These are phyloP conservation scores for Oxyura jamaicensis DNA, from an alignment of 2,113 vertebrate genomes.

Conservation along the genomic window DNA sequence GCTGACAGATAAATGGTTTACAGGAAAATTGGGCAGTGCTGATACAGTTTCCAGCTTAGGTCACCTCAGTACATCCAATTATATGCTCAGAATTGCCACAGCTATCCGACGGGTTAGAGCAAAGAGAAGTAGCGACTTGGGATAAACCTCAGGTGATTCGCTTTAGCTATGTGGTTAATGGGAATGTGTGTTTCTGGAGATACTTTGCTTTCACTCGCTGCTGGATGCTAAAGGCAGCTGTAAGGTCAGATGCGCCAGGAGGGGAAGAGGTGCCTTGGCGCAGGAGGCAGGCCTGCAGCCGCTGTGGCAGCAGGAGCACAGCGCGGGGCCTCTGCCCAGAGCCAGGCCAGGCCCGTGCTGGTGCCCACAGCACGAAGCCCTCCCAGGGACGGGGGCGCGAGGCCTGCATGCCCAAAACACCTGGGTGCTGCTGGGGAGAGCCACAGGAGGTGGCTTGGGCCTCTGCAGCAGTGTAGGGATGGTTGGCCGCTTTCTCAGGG, in stretches of 20 bases:
- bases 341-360: too few species aligned
- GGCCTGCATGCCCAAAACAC: too few species aligned
- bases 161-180: background rate
- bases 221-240: background rate
- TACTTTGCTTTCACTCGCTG: background rate
- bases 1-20: background rate
- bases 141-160: rapidly evolving
- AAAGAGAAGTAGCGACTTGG: background rate
- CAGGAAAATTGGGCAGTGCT: background rate
- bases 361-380: too few species aligned
- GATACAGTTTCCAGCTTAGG: background rate
- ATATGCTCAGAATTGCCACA: background rate
- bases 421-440: too few species aligned
- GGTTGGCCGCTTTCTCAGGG: background rate
- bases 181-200: background rate
- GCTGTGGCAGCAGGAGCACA: too few species aligned
- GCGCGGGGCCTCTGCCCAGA: too few species aligned
- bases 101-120: too few species aligned
- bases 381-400: too few species aligned
- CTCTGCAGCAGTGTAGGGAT: too few species aligned
- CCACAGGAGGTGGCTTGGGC: too few species aligned
- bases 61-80: background rate
- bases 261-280: too few species aligned
- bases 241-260: background rate
- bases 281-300: too few species aligned